phyloP scores from a whole-genome alignment of 2,888 invertebrate genomes.

The Alentia gelatinosa region DNA sequence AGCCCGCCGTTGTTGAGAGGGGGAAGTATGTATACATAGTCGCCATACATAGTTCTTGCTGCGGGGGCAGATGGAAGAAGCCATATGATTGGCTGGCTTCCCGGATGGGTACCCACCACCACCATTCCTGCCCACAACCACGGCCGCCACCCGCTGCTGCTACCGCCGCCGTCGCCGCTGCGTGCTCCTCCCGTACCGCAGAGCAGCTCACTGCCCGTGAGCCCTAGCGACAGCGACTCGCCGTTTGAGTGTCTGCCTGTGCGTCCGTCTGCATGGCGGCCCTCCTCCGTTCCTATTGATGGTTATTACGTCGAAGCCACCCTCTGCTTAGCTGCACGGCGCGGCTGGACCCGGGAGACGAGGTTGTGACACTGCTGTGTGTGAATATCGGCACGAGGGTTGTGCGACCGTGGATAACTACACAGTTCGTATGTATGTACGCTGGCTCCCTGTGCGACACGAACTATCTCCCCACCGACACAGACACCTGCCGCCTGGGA shows the following conservation, averaged over 20 bases:
- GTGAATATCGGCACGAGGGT: too few relatives aligned
- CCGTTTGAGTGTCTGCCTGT: background rate
- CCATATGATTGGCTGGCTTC: background rate
- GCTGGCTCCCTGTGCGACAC: too few relatives aligned
- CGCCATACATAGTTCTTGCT: background rate
- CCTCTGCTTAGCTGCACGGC: too few relatives aligned
- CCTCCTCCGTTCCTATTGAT: background rate
- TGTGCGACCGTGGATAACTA: too few relatives aligned
- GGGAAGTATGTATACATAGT: too few relatives aligned
- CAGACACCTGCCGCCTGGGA: too few relatives aligned
- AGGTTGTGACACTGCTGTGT: too few relatives aligned
- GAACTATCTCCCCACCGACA: too few relatives aligned
- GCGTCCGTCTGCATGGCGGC: background rate
- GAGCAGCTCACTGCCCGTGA: background rate
- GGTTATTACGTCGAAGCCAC: slow-evolving; percentile 3
- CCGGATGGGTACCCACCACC: background rate
- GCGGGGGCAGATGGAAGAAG: background rate
- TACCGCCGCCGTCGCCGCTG: background rate
- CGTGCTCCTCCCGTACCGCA: background rate
- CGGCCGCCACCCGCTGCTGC: background rate
- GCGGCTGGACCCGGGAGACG: too few relatives aligned
- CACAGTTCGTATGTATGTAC: too few relatives aligned
- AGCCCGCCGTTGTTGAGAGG: too few relatives aligned
- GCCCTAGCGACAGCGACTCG: background rate
- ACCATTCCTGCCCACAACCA: background rate